These are phyloP conservation scores for Rhogogaster chlorosoma DNA, from an alignment of 2,888 invertebrate genomes.

Conservation along the genomic window DNA sequence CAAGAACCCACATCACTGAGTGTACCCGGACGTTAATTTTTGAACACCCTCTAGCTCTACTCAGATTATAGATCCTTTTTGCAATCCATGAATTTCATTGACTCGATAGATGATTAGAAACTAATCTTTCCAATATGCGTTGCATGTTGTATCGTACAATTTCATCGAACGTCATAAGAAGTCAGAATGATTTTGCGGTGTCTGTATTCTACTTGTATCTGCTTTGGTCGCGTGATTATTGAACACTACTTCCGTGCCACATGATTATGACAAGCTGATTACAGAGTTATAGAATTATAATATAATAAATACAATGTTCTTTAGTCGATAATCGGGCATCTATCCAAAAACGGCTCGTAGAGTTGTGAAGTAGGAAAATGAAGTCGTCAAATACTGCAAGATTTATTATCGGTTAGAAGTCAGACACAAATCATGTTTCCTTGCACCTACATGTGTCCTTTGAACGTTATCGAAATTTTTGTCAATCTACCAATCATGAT, in stretches of 20 bases:
- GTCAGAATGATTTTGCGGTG: not conserved
- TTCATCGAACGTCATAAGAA: not conserved
- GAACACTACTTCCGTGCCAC: not conserved
- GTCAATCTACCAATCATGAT: too few relatives aligned
- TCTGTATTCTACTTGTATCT: not conserved
- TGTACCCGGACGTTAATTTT: not conserved
- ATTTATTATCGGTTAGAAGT: not conserved
- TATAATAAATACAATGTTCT: not conserved
- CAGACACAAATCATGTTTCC: too few relatives aligned
- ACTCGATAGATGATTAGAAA: not conserved
- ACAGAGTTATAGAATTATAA: not conserved
- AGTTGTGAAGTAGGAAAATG: constrained; percentile 26
- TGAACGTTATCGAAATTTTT: not conserved
- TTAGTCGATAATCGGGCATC: not conserved
- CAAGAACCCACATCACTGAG: not conserved
- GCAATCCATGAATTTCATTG: not conserved
- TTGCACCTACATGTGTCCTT: not conserved
- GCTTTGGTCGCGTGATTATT: not conserved
- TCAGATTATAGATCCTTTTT: not conserved
- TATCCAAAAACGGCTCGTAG: not conserved
- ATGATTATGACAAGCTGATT: not conserved
- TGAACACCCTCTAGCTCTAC: not conserved
- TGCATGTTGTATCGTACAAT: not conserved
- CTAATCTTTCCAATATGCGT: not conserved
- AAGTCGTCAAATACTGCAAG: not conserved